Conservation (phyloP, 2,113 vertebrate species). For the Caracal caracal region DNA sequence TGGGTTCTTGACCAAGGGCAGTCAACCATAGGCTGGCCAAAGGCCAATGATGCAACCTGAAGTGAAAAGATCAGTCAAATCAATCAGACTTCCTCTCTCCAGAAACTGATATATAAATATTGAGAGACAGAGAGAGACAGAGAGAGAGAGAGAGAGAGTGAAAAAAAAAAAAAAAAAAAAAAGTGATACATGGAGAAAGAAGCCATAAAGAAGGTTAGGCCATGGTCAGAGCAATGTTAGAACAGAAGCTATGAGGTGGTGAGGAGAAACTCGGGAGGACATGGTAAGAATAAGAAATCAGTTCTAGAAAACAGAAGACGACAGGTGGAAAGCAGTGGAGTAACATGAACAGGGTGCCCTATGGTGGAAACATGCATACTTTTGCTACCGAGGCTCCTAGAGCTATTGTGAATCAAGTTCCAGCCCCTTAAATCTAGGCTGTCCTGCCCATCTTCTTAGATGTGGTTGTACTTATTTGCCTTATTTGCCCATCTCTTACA, state of each 20-base stretch:
- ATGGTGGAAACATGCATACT: fast-evolving
- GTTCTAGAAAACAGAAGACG: neutral
- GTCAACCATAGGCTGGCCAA: neutral
- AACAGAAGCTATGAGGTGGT: neutral
- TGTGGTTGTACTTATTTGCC: neutral
- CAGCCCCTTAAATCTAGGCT: no score
- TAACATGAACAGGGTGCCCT: fast-evolving
- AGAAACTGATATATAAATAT: neutral
- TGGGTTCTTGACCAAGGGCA: neutral
- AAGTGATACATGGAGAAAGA: neutral
- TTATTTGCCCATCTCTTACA: neutral
- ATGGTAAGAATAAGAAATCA: fast-evolving
- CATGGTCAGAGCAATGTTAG: neutral
- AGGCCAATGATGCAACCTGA: neutral
- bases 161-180: neutral
- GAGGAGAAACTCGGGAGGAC: neutral
- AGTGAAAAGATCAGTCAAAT: neutral
- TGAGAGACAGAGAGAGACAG: neutral
- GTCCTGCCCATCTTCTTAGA: neutral
- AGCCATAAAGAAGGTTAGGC: neutral
- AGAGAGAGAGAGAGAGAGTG: neutral
- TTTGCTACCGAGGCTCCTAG: neutral
- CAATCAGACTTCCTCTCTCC: neutral
- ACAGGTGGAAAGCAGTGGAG: neutral
- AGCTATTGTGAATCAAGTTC: neutral